Evolutionary conservation across 2,888 invertebrate species (phyloP), one percentile per base, ranked within the genome.

Genomic region (Phrixothrix hirtus): DNA sequence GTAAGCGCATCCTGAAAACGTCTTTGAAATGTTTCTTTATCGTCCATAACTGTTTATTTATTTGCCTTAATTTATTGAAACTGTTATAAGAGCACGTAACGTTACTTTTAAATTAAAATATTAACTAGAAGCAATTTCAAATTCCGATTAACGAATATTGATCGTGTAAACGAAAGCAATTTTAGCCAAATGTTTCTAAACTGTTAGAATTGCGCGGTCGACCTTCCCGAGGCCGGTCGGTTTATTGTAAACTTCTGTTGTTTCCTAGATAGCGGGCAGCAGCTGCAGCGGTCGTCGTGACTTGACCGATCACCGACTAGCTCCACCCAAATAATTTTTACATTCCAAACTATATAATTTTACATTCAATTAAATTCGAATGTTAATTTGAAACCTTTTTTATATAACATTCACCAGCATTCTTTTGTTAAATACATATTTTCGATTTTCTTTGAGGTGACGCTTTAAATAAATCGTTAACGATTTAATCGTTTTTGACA

Each of bases 201-300:
- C 21, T 21, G 48, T 52, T 37, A 45, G 44, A 44, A 57, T 58
- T 57, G 55, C 48, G 49, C 59, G 55, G 48, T 59, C 63, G 63
- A 61, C 63, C 63, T 63, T 63, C 55, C 58, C 61, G 61, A 61
- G 63, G 61, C 61, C 60, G 59, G 60, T 60, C 52, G 52, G 48
- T 38, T 48, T 54, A 43, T 56, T 47, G 54, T 42, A 29, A 47
- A 47, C 29, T 45, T 43, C 35, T 41, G 52, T 26, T 38, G 52
- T 55, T 54, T 59, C 54, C 59, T 58, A 55, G 44, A 58, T 55
- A 59, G 56, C 54, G 54, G 57, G 39, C 48, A 41, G 43, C 45
- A 45, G 50, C 50, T 55, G 49, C 48, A 51, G 41, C 54, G 32
- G 41, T 39, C 9, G 34, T 14, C 50, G 56, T 55, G 37, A 45